phyloP scores from a whole-genome alignment of 2,113 vertebrate genomes.

The Vanacampus margaritifer region DNA sequence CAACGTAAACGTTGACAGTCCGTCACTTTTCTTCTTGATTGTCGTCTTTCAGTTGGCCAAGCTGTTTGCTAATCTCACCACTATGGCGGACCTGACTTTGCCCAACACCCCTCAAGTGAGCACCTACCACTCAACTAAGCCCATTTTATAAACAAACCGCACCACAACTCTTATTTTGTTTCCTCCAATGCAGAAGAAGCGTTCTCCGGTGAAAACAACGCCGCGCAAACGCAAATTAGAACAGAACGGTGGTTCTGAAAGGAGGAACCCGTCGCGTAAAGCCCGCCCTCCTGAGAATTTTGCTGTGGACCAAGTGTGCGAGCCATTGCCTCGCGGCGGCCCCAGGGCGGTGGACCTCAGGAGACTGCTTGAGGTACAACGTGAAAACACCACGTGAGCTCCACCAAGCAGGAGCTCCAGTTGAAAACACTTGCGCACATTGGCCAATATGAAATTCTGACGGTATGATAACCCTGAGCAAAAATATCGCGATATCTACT shows the following conservation, averaged over 20 bases:
- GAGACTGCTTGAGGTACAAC: conserved; percentile 76
- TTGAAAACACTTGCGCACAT: too few relatives aligned
- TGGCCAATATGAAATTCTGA: too few relatives aligned
- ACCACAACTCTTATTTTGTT: background rate
- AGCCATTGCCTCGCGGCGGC: conserved; percentile 36
- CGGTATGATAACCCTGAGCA: too few relatives aligned
- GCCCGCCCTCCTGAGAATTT: conserved; percentile 92
- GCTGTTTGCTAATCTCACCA: conserved; percentile 86
- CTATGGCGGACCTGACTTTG: conserved; percentile 79
- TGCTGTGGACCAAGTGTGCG: conserved; percentile 79
- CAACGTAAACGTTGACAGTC: background rate
- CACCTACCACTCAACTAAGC: background rate
- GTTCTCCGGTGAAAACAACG: conserved; percentile 47
- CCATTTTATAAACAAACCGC: background rate
- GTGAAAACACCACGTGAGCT: too few relatives aligned
- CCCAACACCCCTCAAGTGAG: conserved; percentile 79
- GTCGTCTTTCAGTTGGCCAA: conserved; percentile 81
- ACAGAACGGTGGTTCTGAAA: conserved; percentile 70
- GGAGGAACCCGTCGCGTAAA: conserved; percentile 87
- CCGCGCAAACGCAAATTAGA: conserved; percentile 73
- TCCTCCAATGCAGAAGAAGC: conserved; percentile 66
- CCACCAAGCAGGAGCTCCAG: background rate
- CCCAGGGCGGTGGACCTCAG: conserved; percentile 71
- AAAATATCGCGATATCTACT: too few relatives aligned
- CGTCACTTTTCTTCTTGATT: background rate